A percentile compares a stretch with the other conserved stretches of the same genome.
Conservation (phyloP, 1,140 invertebrate genomes). For the Sipha flava region DNA sequence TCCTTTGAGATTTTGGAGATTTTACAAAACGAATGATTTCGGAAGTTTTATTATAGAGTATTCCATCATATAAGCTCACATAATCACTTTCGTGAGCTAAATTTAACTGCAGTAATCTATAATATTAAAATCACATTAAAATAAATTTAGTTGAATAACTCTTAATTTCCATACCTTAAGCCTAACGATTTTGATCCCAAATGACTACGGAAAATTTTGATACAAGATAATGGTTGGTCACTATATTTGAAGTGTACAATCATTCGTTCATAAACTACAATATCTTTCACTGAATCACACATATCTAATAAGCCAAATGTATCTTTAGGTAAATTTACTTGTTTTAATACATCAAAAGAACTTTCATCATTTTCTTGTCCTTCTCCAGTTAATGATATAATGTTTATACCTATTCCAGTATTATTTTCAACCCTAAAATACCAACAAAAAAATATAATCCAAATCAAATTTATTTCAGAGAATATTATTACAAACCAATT, state of each 20-base stretch:
- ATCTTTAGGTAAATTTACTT: constrained; percentile 82
- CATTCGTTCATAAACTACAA: constrained; percentile 80
- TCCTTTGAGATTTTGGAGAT: constrained; percentile 64
- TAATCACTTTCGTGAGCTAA: constrained; percentile 88
- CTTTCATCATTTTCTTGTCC: constrained; percentile 78
- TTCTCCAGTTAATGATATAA: constrained; percentile 84
- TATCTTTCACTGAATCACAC: constrained; percentile 87
- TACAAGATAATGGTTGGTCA: constrained; percentile 89
- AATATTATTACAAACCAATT: constrained; percentile 43
- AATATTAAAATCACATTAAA: constrained; percentile 29
- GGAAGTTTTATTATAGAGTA: constrained; percentile 78
- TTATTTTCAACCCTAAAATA: constrained; percentile 63
- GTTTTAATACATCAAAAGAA: constrained; percentile 73
- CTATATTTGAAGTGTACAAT: constrained; percentile 96
- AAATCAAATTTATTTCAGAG: not conserved
- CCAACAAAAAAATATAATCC: not conserved
- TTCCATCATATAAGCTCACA: constrained; percentile 82
- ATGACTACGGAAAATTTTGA: constrained; percentile 89
- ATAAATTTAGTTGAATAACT: not conserved
- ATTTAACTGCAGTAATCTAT: constrained; percentile 81
- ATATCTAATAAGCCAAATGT: constrained; percentile 94
- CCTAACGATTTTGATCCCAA: constrained; percentile 77
- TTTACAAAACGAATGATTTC: constrained; percentile 43
- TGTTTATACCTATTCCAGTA: constrained; percentile 79
- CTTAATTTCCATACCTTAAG: constrained; percentile 51